Percentiles rank a stretch among this genome's conserved stretches.
Conservation (phyloP, 2,888 invertebrate species). For the Cryptus viduatorius region DNA sequence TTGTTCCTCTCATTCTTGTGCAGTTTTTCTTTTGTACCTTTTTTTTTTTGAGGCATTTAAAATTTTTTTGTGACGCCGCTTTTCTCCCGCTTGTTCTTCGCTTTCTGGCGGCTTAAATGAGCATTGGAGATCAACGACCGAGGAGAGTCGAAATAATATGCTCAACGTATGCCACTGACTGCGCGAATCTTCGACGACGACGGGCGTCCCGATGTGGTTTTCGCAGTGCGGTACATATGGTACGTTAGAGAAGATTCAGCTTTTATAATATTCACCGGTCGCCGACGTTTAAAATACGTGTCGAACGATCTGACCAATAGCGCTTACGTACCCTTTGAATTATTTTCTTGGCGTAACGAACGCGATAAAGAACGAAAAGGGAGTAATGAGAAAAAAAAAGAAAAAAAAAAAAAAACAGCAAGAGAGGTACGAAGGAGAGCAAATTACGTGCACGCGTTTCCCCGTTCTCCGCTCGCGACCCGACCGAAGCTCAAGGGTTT, state of each 20-base stretch:
- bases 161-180: background rate
- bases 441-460: slow-evolving; percentile 66
- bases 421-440: slow-evolving; percentile 48
- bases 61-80: background rate
- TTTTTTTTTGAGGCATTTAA: background rate
- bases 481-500: slow-evolving; percentile 62
- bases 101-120: slow-evolving; percentile 8
- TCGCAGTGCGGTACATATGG: slow-evolving; percentile 16
- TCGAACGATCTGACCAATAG: background rate
- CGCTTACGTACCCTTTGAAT: slow-evolving; percentile 29
- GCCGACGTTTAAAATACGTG: slow-evolving; percentile 48
- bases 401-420: slow-evolving; percentile 19
- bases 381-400: background rate
- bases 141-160: slow-evolving; percentile 21
- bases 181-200: slow-evolving; percentile 11
- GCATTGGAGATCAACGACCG: slow-evolving; percentile 36
- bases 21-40: background rate
- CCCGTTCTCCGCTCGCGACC: slow-evolving; percentile 63
- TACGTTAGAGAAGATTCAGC: slow-evolving; percentile 11
- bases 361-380: slow-evolving; percentile 1
- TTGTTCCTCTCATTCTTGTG: background rate
- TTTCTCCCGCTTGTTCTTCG: background rate
- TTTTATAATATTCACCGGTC: slow-evolving; percentile 53
- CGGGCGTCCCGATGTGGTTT: background rate
- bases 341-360: slow-evolving; percentile 19